A percentile compares a stretch with the other conserved stretches of the same genome.
Conservation (phyloP, 2,888 invertebrate species). For the Hirudinaria manillensis region DNA sequence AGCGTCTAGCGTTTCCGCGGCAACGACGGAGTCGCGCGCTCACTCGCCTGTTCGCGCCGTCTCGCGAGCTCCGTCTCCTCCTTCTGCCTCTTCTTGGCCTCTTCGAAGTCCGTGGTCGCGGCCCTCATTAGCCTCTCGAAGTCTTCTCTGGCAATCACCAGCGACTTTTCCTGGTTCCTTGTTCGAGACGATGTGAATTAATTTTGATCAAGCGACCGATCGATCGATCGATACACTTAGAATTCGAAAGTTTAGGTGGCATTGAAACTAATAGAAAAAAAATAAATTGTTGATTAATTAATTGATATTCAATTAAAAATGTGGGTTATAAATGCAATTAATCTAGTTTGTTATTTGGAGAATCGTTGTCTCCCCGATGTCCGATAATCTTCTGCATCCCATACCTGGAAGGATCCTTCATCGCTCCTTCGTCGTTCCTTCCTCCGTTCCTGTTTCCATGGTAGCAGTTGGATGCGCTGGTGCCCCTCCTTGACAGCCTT, state of each 20-base stretch:
- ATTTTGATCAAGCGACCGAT: no score
- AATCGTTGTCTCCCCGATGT: not conserved
- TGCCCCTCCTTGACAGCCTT: constrained; percentile 41
- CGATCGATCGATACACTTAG: no score
- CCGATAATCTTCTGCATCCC: no score
- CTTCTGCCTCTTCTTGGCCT: not conserved
- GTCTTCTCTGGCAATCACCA: constrained; percentile 47
- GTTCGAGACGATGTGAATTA: no score
- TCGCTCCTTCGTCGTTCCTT: not conserved
- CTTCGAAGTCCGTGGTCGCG: constrained; percentile 37
- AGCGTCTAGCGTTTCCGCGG: not conserved
- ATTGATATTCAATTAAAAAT: no score
- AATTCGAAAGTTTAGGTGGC: no score
- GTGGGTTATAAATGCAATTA: not conserved
- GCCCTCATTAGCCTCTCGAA: constrained; percentile 47
- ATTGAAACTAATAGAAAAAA: no score
- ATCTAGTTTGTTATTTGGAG: not conserved
- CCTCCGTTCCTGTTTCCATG: constrained; percentile 31
- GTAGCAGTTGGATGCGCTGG: constrained; percentile 41
- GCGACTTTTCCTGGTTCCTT: constrained; percentile 49
- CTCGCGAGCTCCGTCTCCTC: not conserved
- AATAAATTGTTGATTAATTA: no score
- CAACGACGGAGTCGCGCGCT: no score
- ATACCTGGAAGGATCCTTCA: no score
- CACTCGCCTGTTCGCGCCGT: not conserved